These are phyloP conservation scores for Drosophila nannoptera DNA, from an alignment of 1,140 invertebrate species.

Conservation along the genomic window DNA sequence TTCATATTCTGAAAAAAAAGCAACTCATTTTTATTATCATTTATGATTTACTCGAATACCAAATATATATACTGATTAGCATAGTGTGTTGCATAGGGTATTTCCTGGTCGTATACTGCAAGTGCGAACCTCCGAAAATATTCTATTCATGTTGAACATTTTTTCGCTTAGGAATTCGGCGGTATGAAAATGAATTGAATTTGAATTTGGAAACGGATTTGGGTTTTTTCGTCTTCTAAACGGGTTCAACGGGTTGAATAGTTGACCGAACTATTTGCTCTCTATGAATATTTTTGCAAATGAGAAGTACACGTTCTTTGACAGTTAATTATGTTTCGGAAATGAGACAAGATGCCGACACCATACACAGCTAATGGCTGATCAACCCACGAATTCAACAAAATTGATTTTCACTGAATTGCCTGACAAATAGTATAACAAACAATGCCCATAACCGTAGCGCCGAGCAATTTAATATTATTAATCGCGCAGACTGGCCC, in stretches of 20 bases:
- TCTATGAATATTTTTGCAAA: constrained; percentile 45
- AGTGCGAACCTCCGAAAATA: background rate
- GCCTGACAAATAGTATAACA: constrained; percentile 69
- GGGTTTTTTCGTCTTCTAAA: constrained; percentile 41
- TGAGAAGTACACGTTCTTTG: constrained; percentile 32
- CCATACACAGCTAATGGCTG: constrained; percentile 27
- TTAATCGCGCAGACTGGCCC: constrained; percentile 59
- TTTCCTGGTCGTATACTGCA: background rate
- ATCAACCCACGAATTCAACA: constrained; percentile 43
- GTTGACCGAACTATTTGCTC: constrained; percentile 22
- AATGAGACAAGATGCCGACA: constrained; percentile 26
- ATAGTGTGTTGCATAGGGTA: constrained; percentile 1
- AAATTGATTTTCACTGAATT: constrained; percentile 54
- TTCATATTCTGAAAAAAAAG: constrained; percentile 1
- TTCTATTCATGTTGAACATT: constrained; percentile 53
- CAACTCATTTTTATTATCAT: too few relatives aligned
- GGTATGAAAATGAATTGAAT: constrained; percentile 50
- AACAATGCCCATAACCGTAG: constrained; percentile 47
- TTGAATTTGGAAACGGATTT: constrained; percentile 46
- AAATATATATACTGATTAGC: too few relatives aligned
- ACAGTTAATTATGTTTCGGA: constrained; percentile 27
- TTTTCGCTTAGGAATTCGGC: constrained; percentile 42
- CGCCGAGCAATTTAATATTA: constrained; percentile 68
- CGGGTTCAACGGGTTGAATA: constrained; percentile 45
- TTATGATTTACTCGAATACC: too few relatives aligned